Conservation (phyloP, 2,797 vertebrate genomes). For the Phrynocephalus guinanensis region DNA sequence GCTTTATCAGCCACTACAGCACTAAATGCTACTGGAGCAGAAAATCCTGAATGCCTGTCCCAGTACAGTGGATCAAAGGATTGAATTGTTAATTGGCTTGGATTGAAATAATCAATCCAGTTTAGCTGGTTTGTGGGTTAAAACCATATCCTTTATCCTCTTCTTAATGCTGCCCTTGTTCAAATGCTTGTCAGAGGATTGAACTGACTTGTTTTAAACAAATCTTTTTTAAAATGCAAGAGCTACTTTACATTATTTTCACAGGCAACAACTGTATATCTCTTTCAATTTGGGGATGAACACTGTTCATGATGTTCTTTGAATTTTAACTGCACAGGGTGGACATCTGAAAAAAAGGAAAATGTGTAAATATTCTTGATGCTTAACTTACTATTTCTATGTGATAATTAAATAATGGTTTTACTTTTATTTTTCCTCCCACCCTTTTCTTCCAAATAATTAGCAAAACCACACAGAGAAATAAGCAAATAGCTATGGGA, state of each 20-base stretch:
- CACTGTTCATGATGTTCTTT: too few species aligned
- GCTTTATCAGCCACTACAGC: not conserved
- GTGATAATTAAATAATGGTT: not conserved
- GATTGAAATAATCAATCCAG: constrained; percentile 36
- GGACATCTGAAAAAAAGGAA: constrained; percentile 10
- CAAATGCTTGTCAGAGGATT: not conserved
- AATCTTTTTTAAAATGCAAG: not conserved
- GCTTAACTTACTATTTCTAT: not conserved
- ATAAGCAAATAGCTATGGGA: constrained; percentile 97
- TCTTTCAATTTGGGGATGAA: not conserved
- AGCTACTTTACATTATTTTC: not conserved
- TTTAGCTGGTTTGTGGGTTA: constrained; percentile 23
- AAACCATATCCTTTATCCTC: constrained; percentile 6
- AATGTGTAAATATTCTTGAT: not conserved
- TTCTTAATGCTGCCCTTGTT: not conserved
- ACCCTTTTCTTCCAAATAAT: not conserved
- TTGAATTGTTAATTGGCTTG: constrained; percentile 3
- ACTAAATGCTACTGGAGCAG: not conserved
- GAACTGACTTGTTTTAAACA: not conserved
- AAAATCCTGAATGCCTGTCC: not conserved
- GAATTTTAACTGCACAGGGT: not conserved
- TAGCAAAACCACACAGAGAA: constrained; percentile 97
- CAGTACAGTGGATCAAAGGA: too few species aligned
- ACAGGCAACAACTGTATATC: not conserved
- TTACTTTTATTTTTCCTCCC: constrained; percentile 20